phyloP scores from a whole-genome alignment of 2,797 vertebrate genomes.

The Helarctos malayanus region DNA sequence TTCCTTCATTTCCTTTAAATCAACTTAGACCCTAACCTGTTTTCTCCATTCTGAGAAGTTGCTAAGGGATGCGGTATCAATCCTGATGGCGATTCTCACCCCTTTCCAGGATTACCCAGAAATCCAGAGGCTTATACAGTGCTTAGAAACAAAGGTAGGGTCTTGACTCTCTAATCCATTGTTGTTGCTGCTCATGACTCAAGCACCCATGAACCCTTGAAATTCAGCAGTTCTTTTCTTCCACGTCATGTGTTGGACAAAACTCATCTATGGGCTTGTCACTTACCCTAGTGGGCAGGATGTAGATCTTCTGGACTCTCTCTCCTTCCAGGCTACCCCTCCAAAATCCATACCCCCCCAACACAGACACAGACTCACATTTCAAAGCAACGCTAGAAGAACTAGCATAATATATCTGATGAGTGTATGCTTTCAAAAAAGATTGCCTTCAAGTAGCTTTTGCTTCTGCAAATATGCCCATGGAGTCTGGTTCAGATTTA shows the following conservation, averaged over 20 bases:
- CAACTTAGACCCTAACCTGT: background rate
- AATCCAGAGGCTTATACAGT: background rate
- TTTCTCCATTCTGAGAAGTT: background rate
- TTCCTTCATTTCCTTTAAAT: constrained; percentile 22
- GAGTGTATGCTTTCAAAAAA: background rate
- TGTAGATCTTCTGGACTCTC: background rate
- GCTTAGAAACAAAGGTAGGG: background rate
- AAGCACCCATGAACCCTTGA: background rate
- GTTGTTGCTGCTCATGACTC: background rate
- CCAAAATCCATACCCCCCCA: background rate
- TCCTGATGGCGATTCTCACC: background rate
- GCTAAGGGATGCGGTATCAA: background rate
- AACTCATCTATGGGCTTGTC: background rate
- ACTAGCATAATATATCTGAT: background rate
- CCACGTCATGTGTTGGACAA: background rate
- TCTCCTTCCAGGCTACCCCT: background rate
- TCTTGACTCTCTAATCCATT: background rate
- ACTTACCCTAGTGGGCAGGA: background rate
- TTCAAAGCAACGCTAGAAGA: background rate
- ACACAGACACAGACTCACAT: background rate
- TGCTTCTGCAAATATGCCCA: background rate
- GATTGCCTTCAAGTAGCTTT: background rate
- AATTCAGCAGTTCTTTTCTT: background rate
- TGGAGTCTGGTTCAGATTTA: background rate
- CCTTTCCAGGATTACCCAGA: background rate